Evolutionary conservation across 2,888 invertebrate genomes (phyloP).

Genomic region (Dysmachus trigonus): DNA sequence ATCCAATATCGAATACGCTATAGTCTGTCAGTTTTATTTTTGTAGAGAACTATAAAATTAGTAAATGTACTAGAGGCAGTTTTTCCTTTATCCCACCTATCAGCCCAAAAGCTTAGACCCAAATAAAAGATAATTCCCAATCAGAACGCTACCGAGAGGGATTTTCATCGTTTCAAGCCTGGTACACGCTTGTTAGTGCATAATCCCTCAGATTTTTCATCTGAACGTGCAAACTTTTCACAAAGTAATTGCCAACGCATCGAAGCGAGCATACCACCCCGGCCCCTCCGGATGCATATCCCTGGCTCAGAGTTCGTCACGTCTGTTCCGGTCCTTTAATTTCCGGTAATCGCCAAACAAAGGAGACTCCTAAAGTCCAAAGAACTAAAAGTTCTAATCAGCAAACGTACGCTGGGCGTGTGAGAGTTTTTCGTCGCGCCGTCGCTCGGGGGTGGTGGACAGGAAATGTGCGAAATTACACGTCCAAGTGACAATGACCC

Average conservation of each 20-base stretch:
- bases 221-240: neutral
- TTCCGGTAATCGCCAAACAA: slow-evolving; percentile 25
- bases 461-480: neutral
- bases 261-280: neutral
- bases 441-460: neutral
- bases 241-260: neutral
- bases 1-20: too few relatives aligned
- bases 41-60: too few relatives aligned
- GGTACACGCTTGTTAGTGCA: neutral
- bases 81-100: too few relatives aligned
- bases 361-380: neutral
- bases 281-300: neutral
- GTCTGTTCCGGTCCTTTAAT: slow-evolving; percentile 42
- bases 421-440: neutral
- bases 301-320: slow-evolving; percentile 29
- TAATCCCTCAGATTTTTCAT: neutral
- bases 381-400: neutral
- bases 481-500: neutral
- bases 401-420: neutral
- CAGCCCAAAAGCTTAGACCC: too few relatives aligned
- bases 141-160: neutral
- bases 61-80: too few relatives aligned
- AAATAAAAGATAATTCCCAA: neutral
- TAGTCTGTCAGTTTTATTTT: too few relatives aligned
- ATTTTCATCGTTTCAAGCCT: neutral